phyloP scores from a whole-genome alignment of 2,113 vertebrate genomes.

The Ptilonorhynchus violaceus region DNA sequence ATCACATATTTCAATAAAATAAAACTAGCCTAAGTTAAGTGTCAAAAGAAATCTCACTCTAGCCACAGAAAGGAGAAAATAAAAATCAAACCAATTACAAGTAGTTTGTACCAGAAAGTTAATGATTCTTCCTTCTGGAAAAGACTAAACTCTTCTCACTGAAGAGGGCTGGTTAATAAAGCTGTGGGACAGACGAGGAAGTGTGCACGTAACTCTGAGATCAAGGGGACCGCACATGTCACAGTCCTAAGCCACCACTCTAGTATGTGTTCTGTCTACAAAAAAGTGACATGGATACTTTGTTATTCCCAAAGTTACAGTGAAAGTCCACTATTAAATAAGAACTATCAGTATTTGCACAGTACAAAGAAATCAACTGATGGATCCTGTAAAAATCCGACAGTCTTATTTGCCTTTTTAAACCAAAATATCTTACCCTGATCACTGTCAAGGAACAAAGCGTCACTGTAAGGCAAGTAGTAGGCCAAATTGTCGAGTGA shows the following conservation, averaged over 20 bases:
- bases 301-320: not conserved
- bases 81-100: not conserved
- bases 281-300: not conserved
- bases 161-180: not conserved
- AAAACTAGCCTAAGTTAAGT: not conserved
- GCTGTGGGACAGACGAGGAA: not conserved
- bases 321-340: not conserved
- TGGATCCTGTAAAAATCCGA: not conserved
- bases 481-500: not conserved
- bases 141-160: not conserved
- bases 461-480: not conserved
- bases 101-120: not conserved
- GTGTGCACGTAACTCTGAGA: not conserved
- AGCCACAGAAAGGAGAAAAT: not conserved
- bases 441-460: not conserved
- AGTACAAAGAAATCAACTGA: not conserved
- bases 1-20: not conserved
- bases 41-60: not conserved
- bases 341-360: not conserved
- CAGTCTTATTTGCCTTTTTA: not conserved
- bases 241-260: not conserved
- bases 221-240: not conserved
- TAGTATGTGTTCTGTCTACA: not conserved
- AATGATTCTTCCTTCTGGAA: not conserved
- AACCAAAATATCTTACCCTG: not conserved